Conservation (phyloP, 1,140 invertebrate genomes). For the Helicorthomorpha holstii region DNA sequence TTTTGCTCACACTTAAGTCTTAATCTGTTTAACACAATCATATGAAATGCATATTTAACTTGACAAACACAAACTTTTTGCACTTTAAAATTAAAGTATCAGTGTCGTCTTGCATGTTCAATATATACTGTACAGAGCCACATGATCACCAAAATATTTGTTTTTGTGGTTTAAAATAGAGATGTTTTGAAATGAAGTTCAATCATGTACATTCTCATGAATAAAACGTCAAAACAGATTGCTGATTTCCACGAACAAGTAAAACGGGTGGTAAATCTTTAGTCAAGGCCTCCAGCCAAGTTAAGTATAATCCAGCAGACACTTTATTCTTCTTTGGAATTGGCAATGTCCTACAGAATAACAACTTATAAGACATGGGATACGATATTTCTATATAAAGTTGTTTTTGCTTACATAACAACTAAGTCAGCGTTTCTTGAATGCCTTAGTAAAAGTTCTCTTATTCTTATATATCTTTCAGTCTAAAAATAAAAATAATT, state of each 20-base stretch:
- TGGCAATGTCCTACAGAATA: constrained; percentile 3
- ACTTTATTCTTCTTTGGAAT: constrained; percentile 4
- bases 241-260: constrained; percentile 4
- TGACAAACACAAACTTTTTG: no score
- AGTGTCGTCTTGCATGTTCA: no score
- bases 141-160: no score
- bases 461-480: neutral
- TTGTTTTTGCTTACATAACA: constrained; percentile 1
- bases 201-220: no score
- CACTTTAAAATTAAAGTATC: no score
- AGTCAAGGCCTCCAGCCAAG: constrained; percentile 4
- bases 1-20: no score
- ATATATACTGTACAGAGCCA: no score
- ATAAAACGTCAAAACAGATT: constrained; percentile 4
- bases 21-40: no score
- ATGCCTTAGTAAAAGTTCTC: neutral
- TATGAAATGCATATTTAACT: no score
- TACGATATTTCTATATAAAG: neutral
- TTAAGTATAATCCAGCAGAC: neutral
- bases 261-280: constrained; percentile 4
- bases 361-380: neutral
- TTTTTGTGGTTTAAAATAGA: no score
- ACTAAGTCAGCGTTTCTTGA: neutral
- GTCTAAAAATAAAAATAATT: neutral
- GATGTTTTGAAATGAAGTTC: no score